Conservation (phyloP, 2,113 vertebrate genomes). For the Apus apus region DNA sequence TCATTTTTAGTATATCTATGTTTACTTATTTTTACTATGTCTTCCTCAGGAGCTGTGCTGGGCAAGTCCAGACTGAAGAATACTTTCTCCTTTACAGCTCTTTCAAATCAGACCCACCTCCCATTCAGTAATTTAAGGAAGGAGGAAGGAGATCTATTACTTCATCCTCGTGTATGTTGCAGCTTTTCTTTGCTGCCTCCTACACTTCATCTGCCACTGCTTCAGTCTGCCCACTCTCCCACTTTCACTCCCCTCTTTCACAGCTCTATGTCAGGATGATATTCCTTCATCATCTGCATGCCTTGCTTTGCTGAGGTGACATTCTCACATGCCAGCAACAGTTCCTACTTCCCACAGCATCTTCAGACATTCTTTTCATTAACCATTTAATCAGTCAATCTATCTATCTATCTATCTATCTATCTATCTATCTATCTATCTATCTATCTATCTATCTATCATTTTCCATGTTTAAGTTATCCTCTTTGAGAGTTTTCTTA, state of each 20-base stretch:
- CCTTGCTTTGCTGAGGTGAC: not conserved
- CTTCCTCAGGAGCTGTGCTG: not conserved
- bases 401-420: too few relatives aligned
- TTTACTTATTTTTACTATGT: too few relatives aligned
- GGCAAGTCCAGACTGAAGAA: not conserved
- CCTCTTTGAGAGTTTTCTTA: not conserved
- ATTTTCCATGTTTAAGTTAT: not conserved
- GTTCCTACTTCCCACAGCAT: not conserved
- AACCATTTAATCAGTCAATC: not conserved
- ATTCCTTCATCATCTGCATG: not conserved
- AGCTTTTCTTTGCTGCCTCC: constrained; percentile 59
- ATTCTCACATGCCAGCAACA: not conserved
- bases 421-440: too few relatives aligned
- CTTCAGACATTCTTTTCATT: not conserved
- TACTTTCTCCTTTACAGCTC: not conserved
- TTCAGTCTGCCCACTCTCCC: constrained; percentile 50
- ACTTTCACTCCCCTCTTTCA: not conserved
- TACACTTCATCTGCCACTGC: constrained; percentile 36
- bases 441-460: too few relatives aligned
- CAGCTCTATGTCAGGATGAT: not conserved
- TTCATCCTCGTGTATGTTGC: constrained; percentile 12
- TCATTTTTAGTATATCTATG: not conserved
- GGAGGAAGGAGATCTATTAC: not conserved
- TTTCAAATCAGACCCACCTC: not conserved
- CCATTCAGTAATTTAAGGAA: not conserved